Conservation (phyloP, 2,888 invertebrate species). For the Platerodrilus igneus region DNA sequence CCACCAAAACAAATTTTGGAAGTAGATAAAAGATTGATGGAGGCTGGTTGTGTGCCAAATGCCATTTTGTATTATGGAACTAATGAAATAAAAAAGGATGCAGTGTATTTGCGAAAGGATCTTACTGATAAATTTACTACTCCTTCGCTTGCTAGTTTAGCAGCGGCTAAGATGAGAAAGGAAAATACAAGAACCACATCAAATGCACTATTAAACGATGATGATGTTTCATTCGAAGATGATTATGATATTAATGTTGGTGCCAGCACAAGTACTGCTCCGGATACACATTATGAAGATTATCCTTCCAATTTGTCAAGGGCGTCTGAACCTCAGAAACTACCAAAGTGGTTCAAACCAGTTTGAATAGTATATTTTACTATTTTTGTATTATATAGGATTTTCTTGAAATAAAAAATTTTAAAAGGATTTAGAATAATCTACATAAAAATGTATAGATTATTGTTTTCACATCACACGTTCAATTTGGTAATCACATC, state of each 20-base stretch:
- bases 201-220: conserved; percentile 26
- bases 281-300: conserved; percentile 25
- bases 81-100: conserved; percentile 42
- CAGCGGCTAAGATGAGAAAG: conserved; percentile 62
- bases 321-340: conserved; percentile 33
- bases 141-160: conserved; percentile 61
- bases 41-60: conserved; percentile 73
- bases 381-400: neutral
- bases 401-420: too few species aligned
- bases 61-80: conserved; percentile 71
- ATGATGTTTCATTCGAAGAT: conserved; percentile 23
- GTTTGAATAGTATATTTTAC: conserved; percentile 23
- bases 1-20: conserved; percentile 73
- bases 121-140: conserved; percentile 60
- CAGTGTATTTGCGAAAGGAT: conserved; percentile 56
- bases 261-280: conserved; percentile 37
- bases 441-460: too few species aligned
- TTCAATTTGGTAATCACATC: too few species aligned
- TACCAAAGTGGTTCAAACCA: conserved; percentile 47
- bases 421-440: too few species aligned
- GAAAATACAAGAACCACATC: conserved; percentile 17
- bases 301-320: conserved; percentile 24
- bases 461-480: too few species aligned
- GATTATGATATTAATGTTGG: conserved; percentile 33
- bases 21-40: conserved; percentile 59